A percentile compares a stretch with the other conserved stretches of the same genome.
Evolutionary conservation across 2,888 invertebrate species (phyloP).

Genomic region (Dorcus parallelipipedus): DNA sequence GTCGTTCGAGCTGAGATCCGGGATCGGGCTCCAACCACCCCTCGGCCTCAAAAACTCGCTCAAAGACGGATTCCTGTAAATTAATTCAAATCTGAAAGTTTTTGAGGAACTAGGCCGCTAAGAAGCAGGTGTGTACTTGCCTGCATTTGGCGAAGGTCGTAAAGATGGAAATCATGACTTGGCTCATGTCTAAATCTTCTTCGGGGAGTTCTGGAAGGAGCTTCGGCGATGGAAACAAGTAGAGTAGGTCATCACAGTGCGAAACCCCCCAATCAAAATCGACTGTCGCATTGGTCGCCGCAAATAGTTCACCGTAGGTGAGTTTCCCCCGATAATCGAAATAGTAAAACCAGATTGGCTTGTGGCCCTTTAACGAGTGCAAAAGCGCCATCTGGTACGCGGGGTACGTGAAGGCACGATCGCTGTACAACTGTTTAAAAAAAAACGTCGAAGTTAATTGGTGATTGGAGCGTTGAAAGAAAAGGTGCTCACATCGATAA

Average conservation of each 20-base stretch:
- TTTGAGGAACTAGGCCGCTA: neutral
- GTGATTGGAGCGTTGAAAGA: neutral
- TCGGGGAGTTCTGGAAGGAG: constrained; percentile 42
- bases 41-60: neutral
- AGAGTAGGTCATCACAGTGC: constrained; percentile 56
- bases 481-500: constrained; percentile 34
- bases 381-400: constrained; percentile 43
- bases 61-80: neutral
- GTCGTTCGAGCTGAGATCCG: constrained; percentile 5
- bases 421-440: constrained; percentile 48
- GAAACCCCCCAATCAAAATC: constrained; percentile 44
- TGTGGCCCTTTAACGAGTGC: constrained; percentile 37
- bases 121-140: constrained; percentile 35
- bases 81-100: neutral
- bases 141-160: constrained; percentile 51
- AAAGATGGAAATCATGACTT: constrained; percentile 46
- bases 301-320: constrained; percentile 48
- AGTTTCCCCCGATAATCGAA: constrained; percentile 50
- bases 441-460: neutral
- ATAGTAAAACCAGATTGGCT: constrained; percentile 51
- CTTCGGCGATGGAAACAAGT: constrained; percentile 49
- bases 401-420: constrained; percentile 51
- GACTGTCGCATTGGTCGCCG: constrained; percentile 37
- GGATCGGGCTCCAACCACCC: constrained; percentile 1
- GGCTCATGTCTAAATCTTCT: constrained; percentile 43